Evolutionary conservation across 1,140 invertebrate species (phyloP).

Genomic region (Caenorhabditis briggsae): DNA sequence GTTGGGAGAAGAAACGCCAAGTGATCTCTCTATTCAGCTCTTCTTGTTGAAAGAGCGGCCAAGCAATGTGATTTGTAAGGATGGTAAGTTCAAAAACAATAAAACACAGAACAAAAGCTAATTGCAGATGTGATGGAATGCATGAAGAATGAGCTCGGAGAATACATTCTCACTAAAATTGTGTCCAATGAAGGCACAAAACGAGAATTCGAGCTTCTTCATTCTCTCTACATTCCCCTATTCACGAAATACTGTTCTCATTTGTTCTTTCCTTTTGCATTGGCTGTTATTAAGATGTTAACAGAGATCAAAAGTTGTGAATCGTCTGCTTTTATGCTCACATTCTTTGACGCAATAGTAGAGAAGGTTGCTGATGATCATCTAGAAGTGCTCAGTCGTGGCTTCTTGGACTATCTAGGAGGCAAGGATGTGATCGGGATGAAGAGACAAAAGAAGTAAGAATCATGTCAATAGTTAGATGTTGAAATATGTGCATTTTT

Average conservation of each 20-base stretch:
- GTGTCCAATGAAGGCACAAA: conserved; percentile 14
- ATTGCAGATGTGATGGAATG: conserved; percentile 18
- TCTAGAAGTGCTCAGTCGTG: background rate
- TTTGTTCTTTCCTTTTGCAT: background rate
- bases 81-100: background rate
- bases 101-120: no score
- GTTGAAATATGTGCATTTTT: background rate
- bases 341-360: background rate
- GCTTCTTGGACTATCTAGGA: background rate
- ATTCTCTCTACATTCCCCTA: background rate
- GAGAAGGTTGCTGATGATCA: background rate
- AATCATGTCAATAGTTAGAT: background rate
- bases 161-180: conserved; percentile 3
- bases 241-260: conserved; percentile 1
- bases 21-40: background rate
- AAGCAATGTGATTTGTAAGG: background rate
- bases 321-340: background rate
- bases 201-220: background rate
- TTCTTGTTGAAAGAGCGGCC: conserved; percentile 19
- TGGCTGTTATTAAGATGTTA: background rate
- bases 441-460: conserved; percentile 16
- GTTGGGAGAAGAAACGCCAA: background rate
- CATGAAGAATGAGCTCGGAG: conserved; percentile 23
- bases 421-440: background rate
- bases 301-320: background rate